These are phyloP conservation scores for Anastrepha obliqua DNA, from an alignment of 1,140 invertebrate genomes.

Conservation along the genomic window DNA sequence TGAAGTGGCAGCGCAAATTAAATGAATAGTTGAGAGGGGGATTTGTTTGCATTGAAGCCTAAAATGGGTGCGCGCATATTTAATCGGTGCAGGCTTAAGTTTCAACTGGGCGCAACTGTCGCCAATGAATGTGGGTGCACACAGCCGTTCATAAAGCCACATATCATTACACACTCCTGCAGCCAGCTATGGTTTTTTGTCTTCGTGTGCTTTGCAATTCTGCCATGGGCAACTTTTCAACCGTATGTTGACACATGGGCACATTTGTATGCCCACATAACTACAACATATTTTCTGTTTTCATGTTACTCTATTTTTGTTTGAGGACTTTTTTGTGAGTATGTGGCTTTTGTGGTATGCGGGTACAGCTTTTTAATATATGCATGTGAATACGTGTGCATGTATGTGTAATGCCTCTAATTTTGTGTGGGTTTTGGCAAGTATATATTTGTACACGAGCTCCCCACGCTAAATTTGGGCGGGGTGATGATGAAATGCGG, in stretches of 20 bases:
- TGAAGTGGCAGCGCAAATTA: neutral
- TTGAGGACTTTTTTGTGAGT: neutral
- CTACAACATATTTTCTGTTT: neutral
- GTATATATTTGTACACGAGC: neutral
- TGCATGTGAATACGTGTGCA: neutral
- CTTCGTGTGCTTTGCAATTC: neutral
- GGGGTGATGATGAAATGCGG: neutral
- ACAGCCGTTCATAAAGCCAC: neutral
- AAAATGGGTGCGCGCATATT: constrained; percentile 42
- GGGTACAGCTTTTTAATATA: constrained; percentile 11
- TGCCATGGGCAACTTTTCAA: constrained; percentile 34
- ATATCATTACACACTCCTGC: neutral
- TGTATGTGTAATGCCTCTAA: neutral
- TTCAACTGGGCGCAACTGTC: neutral
- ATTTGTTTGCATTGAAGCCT: constrained; percentile 13
- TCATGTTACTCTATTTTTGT: neutral
- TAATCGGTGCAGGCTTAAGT: neutral
- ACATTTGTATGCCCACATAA: constrained; percentile 23
- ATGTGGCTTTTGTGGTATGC: neutral
- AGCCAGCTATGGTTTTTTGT: neutral
- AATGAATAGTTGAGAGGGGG: neutral
- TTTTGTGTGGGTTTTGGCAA: neutral
- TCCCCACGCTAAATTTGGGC: neutral
- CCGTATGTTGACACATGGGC: constrained; percentile 45
- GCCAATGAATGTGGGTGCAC: neutral